These are phyloP conservation scores for Drosophila siamana DNA, from an alignment of 2,888 invertebrate genomes.

Conservation along the genomic window DNA sequence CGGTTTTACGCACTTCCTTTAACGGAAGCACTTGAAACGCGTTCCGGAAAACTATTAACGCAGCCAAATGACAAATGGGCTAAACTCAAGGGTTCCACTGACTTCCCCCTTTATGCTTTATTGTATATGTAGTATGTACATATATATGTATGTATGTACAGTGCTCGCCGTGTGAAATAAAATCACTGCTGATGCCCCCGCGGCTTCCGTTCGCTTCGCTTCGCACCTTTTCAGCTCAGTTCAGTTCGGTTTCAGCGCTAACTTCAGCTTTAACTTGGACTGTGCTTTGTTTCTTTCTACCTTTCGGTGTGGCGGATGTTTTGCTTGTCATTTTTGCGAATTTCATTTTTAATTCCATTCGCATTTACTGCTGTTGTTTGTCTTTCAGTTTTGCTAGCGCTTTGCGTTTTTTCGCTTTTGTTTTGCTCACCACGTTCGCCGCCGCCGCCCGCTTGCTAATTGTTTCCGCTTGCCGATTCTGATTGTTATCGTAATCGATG, in stretches of 20 bases:
- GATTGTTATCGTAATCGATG: slow-evolving; percentile 73
- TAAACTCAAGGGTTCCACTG: slow-evolving; percentile 32
- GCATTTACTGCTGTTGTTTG: slow-evolving; percentile 1
- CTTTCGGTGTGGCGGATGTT: slow-evolving; percentile 65
- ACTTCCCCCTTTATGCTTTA: slow-evolving; percentile 26
- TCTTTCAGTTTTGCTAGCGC: slow-evolving; percentile 14
- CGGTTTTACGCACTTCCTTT: slow-evolving; percentile 72
- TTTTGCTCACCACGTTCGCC: slow-evolving; percentile 75
- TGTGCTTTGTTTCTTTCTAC: slow-evolving; percentile 30
- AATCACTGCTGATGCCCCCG: slow-evolving; percentile 45
- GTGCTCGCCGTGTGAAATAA: slow-evolving; percentile 29
- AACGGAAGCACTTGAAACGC: slow-evolving; percentile 66
- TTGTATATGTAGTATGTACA: too few relatives aligned
- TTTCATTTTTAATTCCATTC: slow-evolving; percentile 40
- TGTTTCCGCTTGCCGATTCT: slow-evolving; percentile 70
- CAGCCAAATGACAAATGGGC: slow-evolving; percentile 64
- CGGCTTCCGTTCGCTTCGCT: slow-evolving; percentile 56
- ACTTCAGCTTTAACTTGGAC: slow-evolving; percentile 43
- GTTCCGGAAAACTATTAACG: slow-evolving; percentile 78
- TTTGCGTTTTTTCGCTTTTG: slow-evolving; percentile 59
- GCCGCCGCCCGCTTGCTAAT: slow-evolving; percentile 61
- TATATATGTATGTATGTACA: background rate
- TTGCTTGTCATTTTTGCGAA: slow-evolving; percentile 56
- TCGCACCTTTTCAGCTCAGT: slow-evolving; percentile 30
- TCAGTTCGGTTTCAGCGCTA: slow-evolving; percentile 23